Percentiles rank a stretch among this genome's conserved stretches.
Conservation (phyloP, 2,888 invertebrate species). For the Synergus umbraculus region DNA sequence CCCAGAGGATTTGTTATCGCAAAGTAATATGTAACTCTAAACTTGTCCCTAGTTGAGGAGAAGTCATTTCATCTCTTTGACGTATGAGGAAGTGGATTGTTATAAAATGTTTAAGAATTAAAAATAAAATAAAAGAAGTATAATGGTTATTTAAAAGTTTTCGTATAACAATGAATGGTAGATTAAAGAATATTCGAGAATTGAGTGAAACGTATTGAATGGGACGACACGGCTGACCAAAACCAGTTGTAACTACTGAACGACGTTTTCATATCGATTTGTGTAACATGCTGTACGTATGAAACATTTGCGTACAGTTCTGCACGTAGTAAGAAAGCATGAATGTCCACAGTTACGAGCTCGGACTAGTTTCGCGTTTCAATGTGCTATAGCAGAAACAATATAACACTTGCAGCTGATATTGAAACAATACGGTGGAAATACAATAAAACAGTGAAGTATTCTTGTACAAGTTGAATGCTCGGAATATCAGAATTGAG, state of each 20-base stretch:
- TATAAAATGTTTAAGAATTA: background rate
- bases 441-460: background rate
- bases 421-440: constrained; percentile 12
- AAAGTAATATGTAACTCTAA: background rate
- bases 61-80: background rate
- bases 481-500: background rate
- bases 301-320: background rate
- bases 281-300: background rate
- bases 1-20: background rate
- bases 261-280: background rate
- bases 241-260: constrained; percentile 8
- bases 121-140: background rate
- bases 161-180: background rate
- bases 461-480: constrained; percentile 12
- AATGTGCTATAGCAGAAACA: background rate
- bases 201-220: constrained; percentile 18
- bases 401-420: constrained; percentile 10
- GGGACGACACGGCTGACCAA: background rate
- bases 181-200: background rate
- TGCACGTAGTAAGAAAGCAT: background rate
- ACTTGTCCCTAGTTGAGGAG: background rate
- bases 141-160: background rate
- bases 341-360: background rate
- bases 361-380: background rate
- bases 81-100: background rate